Evolutionary conservation across 1,140 invertebrate genomes (phyloP).

Genomic region (Eulimnadia texana): DNA sequence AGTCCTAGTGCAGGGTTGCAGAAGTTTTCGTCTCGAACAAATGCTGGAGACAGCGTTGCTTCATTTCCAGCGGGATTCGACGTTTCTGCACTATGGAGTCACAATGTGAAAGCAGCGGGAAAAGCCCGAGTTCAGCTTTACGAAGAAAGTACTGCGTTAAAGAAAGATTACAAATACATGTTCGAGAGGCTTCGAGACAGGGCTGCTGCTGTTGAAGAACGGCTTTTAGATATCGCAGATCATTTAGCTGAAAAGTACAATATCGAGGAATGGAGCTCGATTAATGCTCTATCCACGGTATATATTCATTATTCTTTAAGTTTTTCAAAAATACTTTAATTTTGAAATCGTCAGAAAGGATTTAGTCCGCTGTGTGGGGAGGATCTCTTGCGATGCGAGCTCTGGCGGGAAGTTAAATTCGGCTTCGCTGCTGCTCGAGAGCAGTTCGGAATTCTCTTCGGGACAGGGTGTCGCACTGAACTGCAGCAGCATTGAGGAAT

Average conservation of each 20-base stretch:
- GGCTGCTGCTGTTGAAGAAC: conserved; percentile 29
- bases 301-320: not conserved
- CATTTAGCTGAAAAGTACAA: not conserved
- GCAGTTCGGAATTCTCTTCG: conserved; percentile 26
- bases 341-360: too few species aligned
- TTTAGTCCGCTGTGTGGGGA: conserved; percentile 35
- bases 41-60: conserved; percentile 37
- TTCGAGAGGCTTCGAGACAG: conserved; percentile 38
- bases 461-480: conserved; percentile 38
- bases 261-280: conserved; percentile 2
- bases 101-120: not conserved
- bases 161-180: conserved; percentile 31
- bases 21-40: conserved; percentile 38
- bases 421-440: conserved; percentile 50
- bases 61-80: conserved; percentile 26
- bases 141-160: conserved; percentile 16
- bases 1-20: conserved; percentile 29
- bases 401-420: conserved; percentile 44
- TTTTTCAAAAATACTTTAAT: too few species aligned
- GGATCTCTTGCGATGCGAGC: conserved; percentile 54
- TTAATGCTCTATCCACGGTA: not conserved
- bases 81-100: conserved; percentile 21
- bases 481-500: conserved; percentile 45
- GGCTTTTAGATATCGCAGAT: not conserved
- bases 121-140: conserved; percentile 5